Conservation (phyloP, 1,140 invertebrate genomes). For the Drosophila oshimai region DNA sequence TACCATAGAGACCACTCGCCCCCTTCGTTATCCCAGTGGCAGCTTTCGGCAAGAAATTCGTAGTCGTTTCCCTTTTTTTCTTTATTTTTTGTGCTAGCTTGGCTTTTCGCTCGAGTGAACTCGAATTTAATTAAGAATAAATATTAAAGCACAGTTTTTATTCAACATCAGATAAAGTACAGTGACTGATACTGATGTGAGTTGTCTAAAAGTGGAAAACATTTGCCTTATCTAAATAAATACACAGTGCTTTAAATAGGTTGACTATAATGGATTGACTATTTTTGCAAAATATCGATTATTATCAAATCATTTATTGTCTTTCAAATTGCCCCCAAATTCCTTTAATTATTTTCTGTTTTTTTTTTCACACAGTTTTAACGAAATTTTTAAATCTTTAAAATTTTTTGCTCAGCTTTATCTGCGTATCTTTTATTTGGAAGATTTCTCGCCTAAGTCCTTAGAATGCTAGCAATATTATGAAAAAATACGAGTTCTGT, state of each 20-base stretch:
- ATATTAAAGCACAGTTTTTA: slow-evolving; percentile 68
- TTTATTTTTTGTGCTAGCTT: slow-evolving; percentile 33
- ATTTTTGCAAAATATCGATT: too few relatives aligned
- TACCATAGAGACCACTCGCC: slow-evolving; percentile 31
- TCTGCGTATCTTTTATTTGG: neutral
- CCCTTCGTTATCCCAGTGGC: neutral
- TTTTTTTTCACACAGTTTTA: too few relatives aligned
- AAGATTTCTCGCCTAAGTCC: neutral
- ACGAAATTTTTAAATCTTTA: neutral
- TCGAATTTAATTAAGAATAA: slow-evolving; percentile 76
- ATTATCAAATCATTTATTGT: too few relatives aligned
- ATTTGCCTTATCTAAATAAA: neutral
- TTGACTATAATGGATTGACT: too few relatives aligned
- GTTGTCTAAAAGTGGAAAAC: neutral
- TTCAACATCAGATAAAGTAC: slow-evolving; percentile 26
- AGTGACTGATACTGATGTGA: neutral
- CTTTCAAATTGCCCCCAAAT: too few relatives aligned
- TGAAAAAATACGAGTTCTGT: neutral
- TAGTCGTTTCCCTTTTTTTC: slow-evolving; percentile 30
- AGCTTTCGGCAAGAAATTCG: slow-evolving; percentile 30
- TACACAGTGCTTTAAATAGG: neutral
- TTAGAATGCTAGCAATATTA: neutral
- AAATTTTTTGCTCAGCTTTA: neutral
- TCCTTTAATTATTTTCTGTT: neutral
- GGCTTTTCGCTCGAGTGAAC: slow-evolving; percentile 57